Evolutionary conservation across 2,113 vertebrate genomes (phyloP).

Genomic region (Epinephelus fuscoguttatus): DNA sequence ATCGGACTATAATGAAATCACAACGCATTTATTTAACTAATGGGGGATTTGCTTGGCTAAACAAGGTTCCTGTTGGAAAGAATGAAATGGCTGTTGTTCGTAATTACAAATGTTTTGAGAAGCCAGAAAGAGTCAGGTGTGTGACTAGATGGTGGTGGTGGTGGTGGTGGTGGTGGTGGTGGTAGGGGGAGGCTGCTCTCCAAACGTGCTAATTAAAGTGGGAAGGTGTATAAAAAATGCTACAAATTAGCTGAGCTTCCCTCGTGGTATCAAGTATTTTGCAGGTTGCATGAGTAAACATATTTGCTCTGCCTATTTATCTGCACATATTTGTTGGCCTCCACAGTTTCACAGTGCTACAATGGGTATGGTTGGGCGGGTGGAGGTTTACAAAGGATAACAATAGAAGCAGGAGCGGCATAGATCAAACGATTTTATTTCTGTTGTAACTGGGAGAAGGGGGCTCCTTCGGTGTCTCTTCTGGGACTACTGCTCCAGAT

Average conservation of each 20-base stretch:
- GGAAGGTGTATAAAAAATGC: constrained; percentile 73
- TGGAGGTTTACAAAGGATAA: constrained; percentile 68
- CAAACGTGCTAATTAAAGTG: constrained; percentile 68
- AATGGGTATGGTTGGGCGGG: constrained; percentile 29
- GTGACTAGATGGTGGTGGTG: neutral
- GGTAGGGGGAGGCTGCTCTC: constrained; percentile 30
- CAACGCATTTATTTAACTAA: constrained; percentile 28
- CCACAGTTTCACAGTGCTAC: constrained; percentile 34
- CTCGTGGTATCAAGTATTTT: constrained; percentile 65
- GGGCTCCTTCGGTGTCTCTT: constrained; percentile 69
- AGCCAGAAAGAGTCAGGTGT: constrained; percentile 52
- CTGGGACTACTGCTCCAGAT: constrained; percentile 80
- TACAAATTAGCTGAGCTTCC: constrained; percentile 71
- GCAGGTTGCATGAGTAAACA: constrained; percentile 72
- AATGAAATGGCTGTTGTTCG: constrained; percentile 9
- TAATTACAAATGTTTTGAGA: constrained; percentile 29
- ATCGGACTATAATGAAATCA: constrained; percentile 9
- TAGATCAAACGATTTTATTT: constrained; percentile 83
- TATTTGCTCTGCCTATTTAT: constrained; percentile 67
- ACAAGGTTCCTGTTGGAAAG: constrained; percentile 9
- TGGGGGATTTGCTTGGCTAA: constrained; percentile 30
- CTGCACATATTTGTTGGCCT: constrained; percentile 50
- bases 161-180: neutral
- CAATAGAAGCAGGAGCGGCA: constrained; percentile 67
- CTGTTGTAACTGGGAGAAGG: constrained; percentile 78